Evolutionary conservation across 2,888 invertebrate species (phyloP), one percentile per base, ranked within the genome.

Genomic region (Baccha elongata): DNA sequence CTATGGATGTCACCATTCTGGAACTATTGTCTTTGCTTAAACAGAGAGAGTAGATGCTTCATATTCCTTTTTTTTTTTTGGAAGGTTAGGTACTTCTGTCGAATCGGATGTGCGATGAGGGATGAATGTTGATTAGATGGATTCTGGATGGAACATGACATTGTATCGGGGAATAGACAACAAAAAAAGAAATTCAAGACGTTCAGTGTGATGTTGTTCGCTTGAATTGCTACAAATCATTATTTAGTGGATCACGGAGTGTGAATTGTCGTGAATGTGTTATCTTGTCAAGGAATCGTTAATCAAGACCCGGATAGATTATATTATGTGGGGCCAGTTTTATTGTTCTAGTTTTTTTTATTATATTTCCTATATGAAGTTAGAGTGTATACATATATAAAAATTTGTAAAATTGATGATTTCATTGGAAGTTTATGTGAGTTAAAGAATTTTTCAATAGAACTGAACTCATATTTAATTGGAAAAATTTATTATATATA

Each of bases 91-190:
- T n/a, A n/a, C 10, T 32, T 26, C 11, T 19, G 17, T 60, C 62
- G 48, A 75, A 71, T 71, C 81, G 81, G 76, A 81, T 76, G 67
- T 81, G 71, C 81, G 76, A 81, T 76, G 81, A 62, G 76, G 76
- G 71, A 81, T 81, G 81, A 81, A 81, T 81, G 71, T 60, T 81
- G 81, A 81, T 76, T 76, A 76, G 71, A 71, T 29, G 58, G 50
- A 67, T 53, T 62, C 53, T 37, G 17, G 29, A 44, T 60, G 15
- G 60, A 60, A 29, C 29, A 17, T 60, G 60, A 60, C 60, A 60
- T 44, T 60, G 29, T 60, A 26, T 44, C 44, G 7, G 19, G 29
- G 17, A 23, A 13, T 2, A 11, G 4, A 11, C 13, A 15, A 0
- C 15, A 29, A 0, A 55, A 7, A 58, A 11, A 7, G 23, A 11